Percentiles rank a stretch among this genome's conserved stretches.
These are phyloP conservation scores for Emmelina monodactyla DNA, from an alignment of 2,888 invertebrate genomes.

Conservation along the genomic window DNA sequence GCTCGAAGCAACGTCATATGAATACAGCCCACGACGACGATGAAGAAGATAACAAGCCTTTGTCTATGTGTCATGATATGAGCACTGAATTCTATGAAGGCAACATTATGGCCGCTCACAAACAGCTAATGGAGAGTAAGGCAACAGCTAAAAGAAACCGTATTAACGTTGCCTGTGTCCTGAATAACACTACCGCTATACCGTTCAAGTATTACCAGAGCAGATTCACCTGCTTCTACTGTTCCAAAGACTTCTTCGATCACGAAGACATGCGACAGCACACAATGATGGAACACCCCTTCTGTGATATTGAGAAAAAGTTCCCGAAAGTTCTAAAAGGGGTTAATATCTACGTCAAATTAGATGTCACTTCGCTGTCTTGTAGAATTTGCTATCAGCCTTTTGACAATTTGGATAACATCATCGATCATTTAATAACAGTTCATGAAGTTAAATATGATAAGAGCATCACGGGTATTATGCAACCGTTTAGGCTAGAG, in stretches of 20 bases:
- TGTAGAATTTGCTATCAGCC: slow-evolving; percentile 15
- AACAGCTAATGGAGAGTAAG: neutral
- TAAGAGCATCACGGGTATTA: slow-evolving; percentile 10
- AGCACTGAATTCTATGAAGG: slow-evolving; percentile 2
- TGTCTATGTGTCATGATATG: neutral
- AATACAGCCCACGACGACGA: neutral
- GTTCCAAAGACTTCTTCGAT: slow-evolving; percentile 12
- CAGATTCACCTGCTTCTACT: slow-evolving; percentile 16
- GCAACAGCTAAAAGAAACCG: slow-evolving; percentile 10
- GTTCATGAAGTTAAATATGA: slow-evolving; percentile 16
- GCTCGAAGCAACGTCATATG: slow-evolving; percentile 31
- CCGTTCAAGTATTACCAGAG: slow-evolving; percentile 17
- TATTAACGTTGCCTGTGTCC: slow-evolving; percentile 13
- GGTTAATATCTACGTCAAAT: slow-evolving; percentile 13
- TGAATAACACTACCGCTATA: slow-evolving; percentile 16
- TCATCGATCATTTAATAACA: slow-evolving; percentile 16
- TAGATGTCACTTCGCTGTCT: slow-evolving; percentile 14
- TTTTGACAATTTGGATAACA: slow-evolving; percentile 13
- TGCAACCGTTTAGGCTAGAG: slow-evolving; percentile 14
- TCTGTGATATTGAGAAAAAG: slow-evolving; percentile 12
- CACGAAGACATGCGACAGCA: slow-evolving; percentile 14
- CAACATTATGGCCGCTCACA: slow-evolving; percentile 1
- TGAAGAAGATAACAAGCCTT: neutral
- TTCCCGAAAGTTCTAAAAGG: slow-evolving; percentile 12
- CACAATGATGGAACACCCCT: slow-evolving; percentile 9